Conservation (phyloP, 2,888 invertebrate genomes). For the Diarsia brunnea region DNA sequence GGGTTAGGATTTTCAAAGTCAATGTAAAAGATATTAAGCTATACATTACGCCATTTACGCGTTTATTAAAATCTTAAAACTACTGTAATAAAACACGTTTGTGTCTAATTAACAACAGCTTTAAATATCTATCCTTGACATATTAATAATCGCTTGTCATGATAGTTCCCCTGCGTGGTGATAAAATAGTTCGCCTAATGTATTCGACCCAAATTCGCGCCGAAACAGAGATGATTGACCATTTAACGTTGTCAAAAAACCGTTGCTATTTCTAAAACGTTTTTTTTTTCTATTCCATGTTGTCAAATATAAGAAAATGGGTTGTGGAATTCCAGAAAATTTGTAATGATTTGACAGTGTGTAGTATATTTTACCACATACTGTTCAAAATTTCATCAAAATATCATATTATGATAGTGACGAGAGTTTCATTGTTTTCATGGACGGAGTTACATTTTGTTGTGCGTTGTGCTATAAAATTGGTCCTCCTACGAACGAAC, state of each 20-base stretch:
- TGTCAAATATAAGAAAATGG: slow-evolving; percentile 30
- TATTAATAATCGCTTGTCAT: slow-evolving; percentile 55
- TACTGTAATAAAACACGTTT: slow-evolving; percentile 6
- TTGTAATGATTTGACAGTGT: background rate
- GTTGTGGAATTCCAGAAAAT: slow-evolving; percentile 19
- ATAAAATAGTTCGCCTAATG: slow-evolving; percentile 79
- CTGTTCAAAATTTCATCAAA: too few relatives aligned
- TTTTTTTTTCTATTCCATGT: slow-evolving; percentile 49
- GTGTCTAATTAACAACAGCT: slow-evolving; percentile 29
- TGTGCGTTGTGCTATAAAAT: slow-evolving; percentile 69
- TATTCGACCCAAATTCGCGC: slow-evolving; percentile 83
- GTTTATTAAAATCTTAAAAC: background rate
- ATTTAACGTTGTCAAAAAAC: slow-evolving; percentile 84
- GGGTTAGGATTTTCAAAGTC: background rate
- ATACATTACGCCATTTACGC: background rate
- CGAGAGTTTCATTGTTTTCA: slow-evolving; percentile 36
- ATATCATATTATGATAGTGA: background rate
- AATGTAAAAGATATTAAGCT: background rate
- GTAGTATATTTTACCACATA: background rate
- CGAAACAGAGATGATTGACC: slow-evolving; percentile 85
- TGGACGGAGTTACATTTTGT: slow-evolving; percentile 47
- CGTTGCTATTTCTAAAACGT: slow-evolving; percentile 77
- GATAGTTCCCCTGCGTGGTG: slow-evolving; percentile 65
- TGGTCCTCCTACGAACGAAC: slow-evolving; percentile 81
- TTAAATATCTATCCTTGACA: slow-evolving; percentile 55